Evolutionary conservation across 1,140 invertebrate genomes (phyloP).

Genomic region (Leucophenga varia): DNA sequence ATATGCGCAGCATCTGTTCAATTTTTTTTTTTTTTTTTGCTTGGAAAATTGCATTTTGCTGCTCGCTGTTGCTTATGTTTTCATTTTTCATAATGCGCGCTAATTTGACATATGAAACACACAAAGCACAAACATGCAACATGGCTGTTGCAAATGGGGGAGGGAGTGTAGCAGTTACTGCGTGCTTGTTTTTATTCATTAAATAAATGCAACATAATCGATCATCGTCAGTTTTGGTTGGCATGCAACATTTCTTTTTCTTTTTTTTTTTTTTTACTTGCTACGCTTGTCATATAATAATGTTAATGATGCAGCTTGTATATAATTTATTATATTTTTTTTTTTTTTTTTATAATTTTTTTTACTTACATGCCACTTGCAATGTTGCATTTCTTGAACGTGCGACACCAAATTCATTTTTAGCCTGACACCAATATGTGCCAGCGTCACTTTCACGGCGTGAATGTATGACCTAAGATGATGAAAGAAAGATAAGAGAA

Average conservation of each 20-base stretch:
- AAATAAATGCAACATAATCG: conserved; percentile 30
- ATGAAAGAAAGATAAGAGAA: conserved; percentile 18
- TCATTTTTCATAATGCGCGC: too few species aligned
- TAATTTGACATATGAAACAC: too few species aligned
- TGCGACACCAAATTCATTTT: conserved; percentile 75
- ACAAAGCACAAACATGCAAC: too few species aligned
- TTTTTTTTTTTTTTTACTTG: background rate
- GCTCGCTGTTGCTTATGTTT: background rate
- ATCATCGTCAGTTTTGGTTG: conserved; percentile 28
- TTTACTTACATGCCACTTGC: conserved; percentile 75
- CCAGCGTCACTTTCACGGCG: conserved; percentile 72
- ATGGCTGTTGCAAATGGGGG: too few species aligned
- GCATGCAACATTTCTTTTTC: background rate
- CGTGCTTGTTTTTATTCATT: conserved; percentile 21
- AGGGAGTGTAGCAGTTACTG: too few species aligned
- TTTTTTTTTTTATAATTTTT: background rate
- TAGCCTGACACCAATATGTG: conserved; percentile 86
- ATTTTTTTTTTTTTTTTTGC: background rate
- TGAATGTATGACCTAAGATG: conserved; percentile 46
- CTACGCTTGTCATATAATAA: background rate
- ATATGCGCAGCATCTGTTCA: too few species aligned
- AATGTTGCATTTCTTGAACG: conserved; percentile 81
- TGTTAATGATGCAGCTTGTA: background rate
- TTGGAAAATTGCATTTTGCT: background rate
- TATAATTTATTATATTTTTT: too few species aligned